Evolutionary conservation across 2,888 invertebrate species (phyloP).

Genomic region (Argyra leucocephala): DNA sequence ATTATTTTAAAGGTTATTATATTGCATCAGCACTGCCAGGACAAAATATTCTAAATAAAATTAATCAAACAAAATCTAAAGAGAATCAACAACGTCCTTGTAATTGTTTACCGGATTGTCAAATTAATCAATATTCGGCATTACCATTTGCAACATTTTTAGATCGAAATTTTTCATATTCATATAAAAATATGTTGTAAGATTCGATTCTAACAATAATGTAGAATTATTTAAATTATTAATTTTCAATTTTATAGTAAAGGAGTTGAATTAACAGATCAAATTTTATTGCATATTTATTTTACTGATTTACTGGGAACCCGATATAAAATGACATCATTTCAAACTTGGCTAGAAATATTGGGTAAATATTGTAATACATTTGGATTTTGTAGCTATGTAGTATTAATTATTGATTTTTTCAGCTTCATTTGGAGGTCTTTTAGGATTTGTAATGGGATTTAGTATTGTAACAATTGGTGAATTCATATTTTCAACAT

Average conservation of each 20-base stretch:
- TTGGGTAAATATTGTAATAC: conserved; percentile 47
- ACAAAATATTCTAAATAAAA: conserved; percentile 17
- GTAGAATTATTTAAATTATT: too few relatives aligned
- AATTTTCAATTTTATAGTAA: conserved; percentile 34
- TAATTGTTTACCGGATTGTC: conserved; percentile 55
- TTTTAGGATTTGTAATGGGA: conserved; percentile 59
- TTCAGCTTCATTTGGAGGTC: conserved; percentile 62
- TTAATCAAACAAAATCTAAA: not conserved
- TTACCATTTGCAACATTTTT: conserved; percentile 29
- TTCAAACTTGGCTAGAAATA: conserved; percentile 60
- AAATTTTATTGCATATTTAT: conserved; percentile 57
- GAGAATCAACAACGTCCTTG: conserved; percentile 31
- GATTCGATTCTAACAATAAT: not conserved
- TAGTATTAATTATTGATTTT: conserved; percentile 23
- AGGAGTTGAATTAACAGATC: conserved; percentile 45
- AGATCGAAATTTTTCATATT: conserved; percentile 38
- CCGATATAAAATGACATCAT: conserved; percentile 55
- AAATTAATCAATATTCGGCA: conserved; percentile 51
- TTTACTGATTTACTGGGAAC: conserved; percentile 61
- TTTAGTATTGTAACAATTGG: conserved; percentile 60
- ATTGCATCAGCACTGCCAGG: conserved; percentile 34
- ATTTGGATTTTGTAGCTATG: too few relatives aligned
- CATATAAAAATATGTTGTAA: conserved; percentile 30
- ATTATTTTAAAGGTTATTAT: not conserved
- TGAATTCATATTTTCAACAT: conserved; percentile 55